Evolutionary conservation across 1,140 invertebrate genomes (phyloP), one percentile per base, ranked within the genome.

Genomic region (Acromyrmex echinatior): DNA sequence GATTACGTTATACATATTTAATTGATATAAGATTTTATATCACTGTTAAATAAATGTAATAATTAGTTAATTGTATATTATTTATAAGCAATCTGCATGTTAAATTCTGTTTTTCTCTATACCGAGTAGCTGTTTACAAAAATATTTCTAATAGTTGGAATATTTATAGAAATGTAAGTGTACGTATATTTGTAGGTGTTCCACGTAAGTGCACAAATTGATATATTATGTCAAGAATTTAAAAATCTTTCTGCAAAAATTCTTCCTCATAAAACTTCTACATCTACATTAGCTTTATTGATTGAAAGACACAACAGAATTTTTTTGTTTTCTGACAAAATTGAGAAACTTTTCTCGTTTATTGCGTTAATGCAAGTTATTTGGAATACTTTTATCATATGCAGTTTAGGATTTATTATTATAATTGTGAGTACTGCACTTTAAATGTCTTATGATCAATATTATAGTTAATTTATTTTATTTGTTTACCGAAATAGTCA

Each of bases 201-300:
- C 25, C 87, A 90, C 18, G 51, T 71, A 21, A 78, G 87, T 16
- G 87, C 82, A 3, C 87, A 90, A 35, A 60, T 90, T 10, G 87
- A 90, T 51, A 73, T 90, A 28, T 62, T 89, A 10, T 63, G 88
- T 39, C 56, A 78, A 7, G 28, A n/a, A 25, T 16, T 90, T 1
- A 35, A 25, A 60, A 21, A 16, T 16, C 39, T 88, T 28, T 73
- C 65, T 9, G 5, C 14, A 7, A 58, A 51, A 3, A 14, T 16
- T 18, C n/a, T 9, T 31, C 21, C 39, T 28, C 9, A 16, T 3
- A 4, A 21, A 65, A 49, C 35, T 12, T 21, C 2, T 1, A 28
- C 4, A n/a, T 12, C 6, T 12, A 49, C 21, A 9, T n/a, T 80
- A 18, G 28, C 51, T 56, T 14, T 10, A 12, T n/a, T 87, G 53